Conservation (phyloP, 2,797 vertebrate species). For the Phrynocephalus guinanensis region DNA sequence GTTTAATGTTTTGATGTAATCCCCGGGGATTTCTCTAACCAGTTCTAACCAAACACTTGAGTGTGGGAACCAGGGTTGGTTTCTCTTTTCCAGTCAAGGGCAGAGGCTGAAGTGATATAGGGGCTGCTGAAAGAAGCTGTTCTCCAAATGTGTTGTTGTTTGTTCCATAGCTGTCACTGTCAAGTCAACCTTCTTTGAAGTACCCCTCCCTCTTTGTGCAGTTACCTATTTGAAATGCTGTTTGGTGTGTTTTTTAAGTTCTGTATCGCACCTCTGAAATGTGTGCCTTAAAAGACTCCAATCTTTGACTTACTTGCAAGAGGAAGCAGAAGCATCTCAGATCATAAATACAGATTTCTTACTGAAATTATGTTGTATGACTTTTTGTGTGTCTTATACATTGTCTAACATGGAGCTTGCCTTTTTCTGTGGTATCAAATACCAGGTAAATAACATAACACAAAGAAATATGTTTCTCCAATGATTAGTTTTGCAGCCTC, state of each 20-base stretch:
- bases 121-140: slow-evolving; percentile 37
- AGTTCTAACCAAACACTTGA: neutral
- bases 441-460: fast-evolving
- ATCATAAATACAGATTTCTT: slow-evolving; percentile 71
- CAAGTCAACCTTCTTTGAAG: neutral
- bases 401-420: fast-evolving
- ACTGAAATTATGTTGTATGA: slow-evolving; percentile 40
- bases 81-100: slow-evolving; percentile 15
- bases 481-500: neutral
- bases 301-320: slow-evolving; percentile 47
- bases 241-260: slow-evolving; percentile 63
- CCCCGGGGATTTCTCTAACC: neutral
- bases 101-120: neutral
- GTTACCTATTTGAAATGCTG: slow-evolving; percentile 50
- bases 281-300: slow-evolving; percentile 73
- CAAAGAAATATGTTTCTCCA: neutral
- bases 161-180: slow-evolving; percentile 46
- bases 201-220: slow-evolving; percentile 32
- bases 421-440: neutral
- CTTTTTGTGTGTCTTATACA: neutral
- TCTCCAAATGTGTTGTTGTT: slow-evolving; percentile 43
- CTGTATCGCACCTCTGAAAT: slow-evolving; percentile 66
- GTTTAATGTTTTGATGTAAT: no score
- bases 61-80: neutral
- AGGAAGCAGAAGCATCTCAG: slow-evolving; percentile 22